Conservation (phyloP, 2,797 vertebrate species). For the Delichon dasypus region DNA sequence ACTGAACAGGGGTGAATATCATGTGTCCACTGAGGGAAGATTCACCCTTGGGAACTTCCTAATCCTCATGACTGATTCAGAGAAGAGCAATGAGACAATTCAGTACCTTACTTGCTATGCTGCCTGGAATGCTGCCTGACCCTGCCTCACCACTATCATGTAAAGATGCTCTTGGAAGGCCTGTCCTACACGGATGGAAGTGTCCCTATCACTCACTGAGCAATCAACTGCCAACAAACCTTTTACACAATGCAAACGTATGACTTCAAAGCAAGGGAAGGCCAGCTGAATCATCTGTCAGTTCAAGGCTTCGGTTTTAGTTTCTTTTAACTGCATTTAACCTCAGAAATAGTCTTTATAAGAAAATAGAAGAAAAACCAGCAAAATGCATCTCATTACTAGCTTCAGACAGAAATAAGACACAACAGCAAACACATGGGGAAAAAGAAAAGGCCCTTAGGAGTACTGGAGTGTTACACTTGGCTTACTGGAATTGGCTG, state of each 20-base stretch:
- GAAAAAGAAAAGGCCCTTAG: neutral
- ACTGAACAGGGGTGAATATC: neutral
- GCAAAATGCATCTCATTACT: neutral
- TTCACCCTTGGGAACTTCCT: neutral
- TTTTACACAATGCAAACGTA: neutral
- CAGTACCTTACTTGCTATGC: neutral
- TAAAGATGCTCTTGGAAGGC: neutral
- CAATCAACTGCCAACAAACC: neutral
- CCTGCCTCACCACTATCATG: neutral
- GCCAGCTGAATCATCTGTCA: neutral
- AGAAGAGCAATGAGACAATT: neutral
- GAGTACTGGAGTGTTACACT: neutral
- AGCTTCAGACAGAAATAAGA: neutral
- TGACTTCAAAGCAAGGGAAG: neutral
- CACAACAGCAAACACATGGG: neutral
- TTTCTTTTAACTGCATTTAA: neutral
- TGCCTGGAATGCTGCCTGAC: neutral
- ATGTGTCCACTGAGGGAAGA: neutral
- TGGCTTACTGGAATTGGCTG: neutral
- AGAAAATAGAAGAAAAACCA: neutral
- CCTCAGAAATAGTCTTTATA: neutral
- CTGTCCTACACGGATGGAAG: neutral
- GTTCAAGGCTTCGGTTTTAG: neutral
- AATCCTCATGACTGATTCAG: neutral
- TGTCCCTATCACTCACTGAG: neutral